These are phyloP conservation scores for Proterorhinus semilunaris DNA, from an alignment of 2,113 vertebrate species.

Conservation along the genomic window DNA sequence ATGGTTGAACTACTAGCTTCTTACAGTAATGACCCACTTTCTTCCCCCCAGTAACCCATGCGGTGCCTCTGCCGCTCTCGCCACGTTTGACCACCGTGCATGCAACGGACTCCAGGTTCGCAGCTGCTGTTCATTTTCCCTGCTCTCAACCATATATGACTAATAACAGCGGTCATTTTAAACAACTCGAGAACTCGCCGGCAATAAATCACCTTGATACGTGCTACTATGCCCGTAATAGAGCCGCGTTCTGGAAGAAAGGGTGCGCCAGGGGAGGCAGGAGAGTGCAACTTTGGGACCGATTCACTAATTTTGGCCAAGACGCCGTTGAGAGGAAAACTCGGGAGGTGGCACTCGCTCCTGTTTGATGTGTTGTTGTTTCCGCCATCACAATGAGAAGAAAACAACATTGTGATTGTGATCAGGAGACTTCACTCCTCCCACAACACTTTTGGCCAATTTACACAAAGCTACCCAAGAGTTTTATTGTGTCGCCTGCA, in stretches of 20 bases:
- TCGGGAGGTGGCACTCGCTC: constrained; percentile 51
- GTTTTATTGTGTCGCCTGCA: too few species aligned
- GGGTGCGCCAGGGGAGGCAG: constrained; percentile 11
- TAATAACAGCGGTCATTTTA: constrained; percentile 81
- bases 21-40: constrained; percentile 78
- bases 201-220: constrained; percentile 80
- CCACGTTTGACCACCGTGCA: constrained; percentile 76
- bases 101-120: constrained; percentile 61
- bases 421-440: too few species aligned
- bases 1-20: constrained; percentile 29
- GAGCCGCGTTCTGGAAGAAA: constrained; percentile 62
- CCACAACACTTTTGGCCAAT: too few species aligned
- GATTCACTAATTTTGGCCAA: constrained; percentile 69
- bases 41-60: constrained; percentile 48
- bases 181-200: constrained; percentile 75
- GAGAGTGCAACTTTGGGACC: constrained; percentile 58
- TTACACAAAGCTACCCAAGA: too few species aligned
- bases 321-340: constrained; percentile 61
- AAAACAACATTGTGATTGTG: background rate
- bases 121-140: constrained; percentile 77
- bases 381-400: constrained; percentile 54
- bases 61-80: constrained; percentile 61
- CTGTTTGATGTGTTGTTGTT: constrained; percentile 58
- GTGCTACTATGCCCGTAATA: constrained; percentile 74
- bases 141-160: constrained; percentile 76